phyloP scores from a whole-genome alignment of 2,888 invertebrate species.

The Hypomecis punctinalis region DNA sequence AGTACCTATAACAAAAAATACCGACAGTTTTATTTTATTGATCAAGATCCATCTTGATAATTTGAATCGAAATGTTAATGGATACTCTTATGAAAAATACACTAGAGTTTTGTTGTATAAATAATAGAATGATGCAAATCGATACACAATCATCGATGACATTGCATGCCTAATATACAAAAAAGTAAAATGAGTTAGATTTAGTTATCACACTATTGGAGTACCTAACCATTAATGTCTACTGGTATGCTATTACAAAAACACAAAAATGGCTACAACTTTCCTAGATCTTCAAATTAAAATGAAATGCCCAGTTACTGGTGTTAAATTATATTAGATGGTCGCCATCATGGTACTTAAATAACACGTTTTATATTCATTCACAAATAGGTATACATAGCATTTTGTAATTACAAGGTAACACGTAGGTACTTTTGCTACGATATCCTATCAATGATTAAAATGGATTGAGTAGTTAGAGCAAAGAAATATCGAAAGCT shows the following conservation, averaged over 20 bases:
- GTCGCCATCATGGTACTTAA: conserved; percentile 59
- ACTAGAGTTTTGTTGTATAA: too few species aligned
- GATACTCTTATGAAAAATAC: too few species aligned
- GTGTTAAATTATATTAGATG: conserved; percentile 79
- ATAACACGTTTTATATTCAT: conserved; percentile 53
- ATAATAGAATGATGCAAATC: too few species aligned
- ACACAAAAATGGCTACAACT: too few species aligned
- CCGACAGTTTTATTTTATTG: too few species aligned
- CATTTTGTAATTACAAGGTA: conserved; percentile 20
- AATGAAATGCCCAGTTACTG: conserved; percentile 56
- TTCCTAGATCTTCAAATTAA: too few species aligned
- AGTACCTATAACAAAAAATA: too few species aligned
- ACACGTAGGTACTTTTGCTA: conserved; percentile 14
- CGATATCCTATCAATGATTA: conserved; percentile 46
- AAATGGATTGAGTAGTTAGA: conserved; percentile 23
- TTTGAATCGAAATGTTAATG: too few species aligned
- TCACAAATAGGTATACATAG: conserved; percentile 44
- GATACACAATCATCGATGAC: background rate
- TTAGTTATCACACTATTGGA: too few species aligned
- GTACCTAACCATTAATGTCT: too few species aligned
- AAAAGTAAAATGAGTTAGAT: conserved; percentile 1
- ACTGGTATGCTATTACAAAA: too few species aligned
- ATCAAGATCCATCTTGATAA: too few species aligned
- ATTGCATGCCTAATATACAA: background rate
- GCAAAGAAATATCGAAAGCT: conserved; percentile 23